These are phyloP conservation scores for Pimpla rufipes DNA, from an alignment of 2,888 invertebrate species.

Conservation along the genomic window DNA sequence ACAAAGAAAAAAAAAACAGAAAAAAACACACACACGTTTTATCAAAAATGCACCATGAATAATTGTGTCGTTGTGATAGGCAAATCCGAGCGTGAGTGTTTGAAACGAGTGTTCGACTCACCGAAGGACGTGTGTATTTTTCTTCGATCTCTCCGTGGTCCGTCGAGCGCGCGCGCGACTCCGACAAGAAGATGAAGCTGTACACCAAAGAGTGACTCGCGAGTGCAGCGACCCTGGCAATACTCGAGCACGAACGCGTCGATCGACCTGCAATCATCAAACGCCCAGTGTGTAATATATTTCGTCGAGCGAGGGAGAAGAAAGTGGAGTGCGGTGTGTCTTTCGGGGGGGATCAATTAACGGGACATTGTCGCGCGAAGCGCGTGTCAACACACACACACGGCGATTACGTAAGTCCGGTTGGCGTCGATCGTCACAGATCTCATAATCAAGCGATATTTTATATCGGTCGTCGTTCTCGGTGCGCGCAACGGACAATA, in stretches of 20 bases:
- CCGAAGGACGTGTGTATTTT: constrained; percentile 7
- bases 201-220: constrained; percentile 61
- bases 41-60: background rate
- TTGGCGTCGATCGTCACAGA: constrained; percentile 60
- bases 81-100: background rate
- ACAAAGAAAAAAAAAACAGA: too few relatives aligned
- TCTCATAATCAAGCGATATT: constrained; percentile 68
- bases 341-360: constrained; percentile 42
- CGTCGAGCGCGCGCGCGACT: background rate
- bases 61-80: background rate
- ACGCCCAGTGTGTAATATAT: constrained; percentile 27
- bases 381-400: constrained; percentile 43
- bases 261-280: constrained; percentile 6
- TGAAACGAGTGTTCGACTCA: background rate
- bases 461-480: constrained; percentile 68
- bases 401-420: constrained; percentile 62
- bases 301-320: background rate
- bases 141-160: background rate
- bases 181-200: constrained; percentile 13
- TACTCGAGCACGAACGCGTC: constrained; percentile 53
- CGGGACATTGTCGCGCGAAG: constrained; percentile 32
- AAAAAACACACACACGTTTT: background rate
- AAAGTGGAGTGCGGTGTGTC: too few relatives aligned
- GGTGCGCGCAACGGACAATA: constrained; percentile 18
- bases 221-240: constrained; percentile 56